Base-by-base conservation (phyloP, 2,113 vertebrate species). In the Tor tambroides region DNA sequence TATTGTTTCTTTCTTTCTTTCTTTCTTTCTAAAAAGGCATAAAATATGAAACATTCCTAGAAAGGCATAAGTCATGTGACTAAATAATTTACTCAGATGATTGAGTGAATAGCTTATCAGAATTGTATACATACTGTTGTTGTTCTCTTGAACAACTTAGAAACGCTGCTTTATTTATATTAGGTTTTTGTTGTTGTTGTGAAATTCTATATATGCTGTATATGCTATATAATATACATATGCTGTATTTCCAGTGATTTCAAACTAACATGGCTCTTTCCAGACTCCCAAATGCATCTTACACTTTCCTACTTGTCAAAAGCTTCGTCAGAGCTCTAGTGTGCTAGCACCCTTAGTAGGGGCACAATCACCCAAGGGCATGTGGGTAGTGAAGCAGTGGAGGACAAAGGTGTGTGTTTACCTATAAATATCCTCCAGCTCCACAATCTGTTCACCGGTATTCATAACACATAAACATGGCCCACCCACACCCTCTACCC, bases 391-490 rank as follows among this genome's bases (percentile, higher is more conserved):
- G 32, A 76, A 89, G 71, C 49, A 82, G 86, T 67, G 32, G 75
- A 86, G 89, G 85, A 87, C 63, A 89, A 74, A 89, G 84, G 88
- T 85, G 61, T 23, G 56, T 89, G 41, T 92, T 91, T 87, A 88
- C 65, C 43, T 41, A 83, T 91, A 91, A 92, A 92, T 85, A 91
- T 89, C 87, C 88, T 85, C 80, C 79, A 74, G 87, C 88, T 84
- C 79, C 30, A 82, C 84, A 84, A 83, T 90, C 85, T 93, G 88
- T 92, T 85, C 83, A 83, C n/a, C 10, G 26, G 26, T 69, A 86
- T 87, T 92, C 90, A 90, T 90, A 83, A n/a, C 63, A 67, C 80
- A 83, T 80, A 87, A 83, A 51, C 88, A 76, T 59, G 72, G 61
- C 54, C 79, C 41, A 84, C 41, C 75, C 61, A 63, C 65, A 65